Evolutionary conservation across 2,888 invertebrate genomes (phyloP), one percentile per base, ranked within the genome.

Genomic region (Mythimna lalbum): DNA sequence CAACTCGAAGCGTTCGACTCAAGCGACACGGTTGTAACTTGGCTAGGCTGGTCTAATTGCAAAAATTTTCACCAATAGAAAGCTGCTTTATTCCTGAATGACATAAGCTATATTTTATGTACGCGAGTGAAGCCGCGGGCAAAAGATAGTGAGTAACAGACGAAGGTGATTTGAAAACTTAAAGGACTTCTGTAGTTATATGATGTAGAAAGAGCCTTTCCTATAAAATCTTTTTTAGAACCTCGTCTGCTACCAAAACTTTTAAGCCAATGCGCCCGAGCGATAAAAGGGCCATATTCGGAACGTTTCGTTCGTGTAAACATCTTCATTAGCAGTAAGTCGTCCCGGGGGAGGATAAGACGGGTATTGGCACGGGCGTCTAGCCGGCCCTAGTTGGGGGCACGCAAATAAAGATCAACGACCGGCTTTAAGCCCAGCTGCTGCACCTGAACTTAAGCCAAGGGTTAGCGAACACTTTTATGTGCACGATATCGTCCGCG

Each of bases 331-430:
- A 87, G 86, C 79, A 76, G 78, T 85, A 84, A 88, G 87, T 87
- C 87, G 88, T 88, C 89, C 86, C 81, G 52, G 76, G 88, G 90
- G 86, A 80, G 88, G 89, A 89, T 90, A 90, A 91, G 87, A 81
- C 80, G 85, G 86, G 88, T 90, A 90, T 90, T 85, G 86, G 87
- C 83, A 85, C 89, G 89, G 88, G 80, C 86, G 87, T 88, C 89
- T 88, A 86, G 87, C 86, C 85, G 81, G 64, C 80, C 84, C 83
- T 85, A 80, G 85, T 87, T 80, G 53, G 82, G 86, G 87, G 85
- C 82, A 86, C 84, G 87, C 89, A 91, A 94, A 94, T 92, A 92
- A 91, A 92, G 94, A 94, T 93, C 93, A 93, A 93, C 89, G 92
- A 89, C 91, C 91, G 89, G 85, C 87, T 90, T 92, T 90, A 89